phyloP scores from a whole-genome alignment of 1,140 invertebrate species.

The Nautilus pompilius region DNA sequence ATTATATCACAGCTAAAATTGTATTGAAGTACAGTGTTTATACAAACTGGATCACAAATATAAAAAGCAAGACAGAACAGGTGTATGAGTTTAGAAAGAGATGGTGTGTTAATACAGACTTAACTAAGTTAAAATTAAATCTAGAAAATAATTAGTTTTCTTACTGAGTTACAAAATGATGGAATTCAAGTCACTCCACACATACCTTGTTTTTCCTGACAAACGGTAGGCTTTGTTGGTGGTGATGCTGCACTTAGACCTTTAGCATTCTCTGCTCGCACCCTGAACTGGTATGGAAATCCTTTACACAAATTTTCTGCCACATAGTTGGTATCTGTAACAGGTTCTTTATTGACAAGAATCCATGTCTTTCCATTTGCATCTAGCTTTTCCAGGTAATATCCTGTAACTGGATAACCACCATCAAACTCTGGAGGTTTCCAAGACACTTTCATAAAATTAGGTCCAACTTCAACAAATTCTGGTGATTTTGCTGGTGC shows the following conservation, averaged over 20 bases:
- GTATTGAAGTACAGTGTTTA: too few relatives aligned
- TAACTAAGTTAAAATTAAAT: too few relatives aligned
- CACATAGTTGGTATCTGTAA: slow-evolving; percentile 80
- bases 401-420: slow-evolving; percentile 79
- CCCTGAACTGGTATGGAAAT: slow-evolving; percentile 91
- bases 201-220: slow-evolving; percentile 72
- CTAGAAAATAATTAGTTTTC: too few relatives aligned
- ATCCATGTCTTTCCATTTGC: slow-evolving; percentile 71
- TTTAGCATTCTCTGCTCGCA: slow-evolving; percentile 95
- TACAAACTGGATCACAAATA: too few relatives aligned
- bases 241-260: slow-evolving; percentile 86
- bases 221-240: slow-evolving; percentile 60
- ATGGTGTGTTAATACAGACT: too few relatives aligned
- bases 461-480: slow-evolving; percentile 87
- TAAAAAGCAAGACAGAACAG: too few relatives aligned
- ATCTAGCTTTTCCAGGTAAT: slow-evolving; percentile 70
- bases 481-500: slow-evolving; percentile 35
- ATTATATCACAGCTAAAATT: too few relatives aligned
- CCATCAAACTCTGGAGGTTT: slow-evolving; percentile 97
- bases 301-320: slow-evolving; percentile 76
- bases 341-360: slow-evolving; percentile 81
- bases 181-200: not conserved
- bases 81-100: too few relatives aligned
- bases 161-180: too few relatives aligned
- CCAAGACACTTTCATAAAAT: slow-evolving; percentile 93